Evolutionary conservation across 2,113 vertebrate genomes (phyloP), one percentile per base, ranked within the genome.

Genomic region (Hippolais icterina): DNA sequence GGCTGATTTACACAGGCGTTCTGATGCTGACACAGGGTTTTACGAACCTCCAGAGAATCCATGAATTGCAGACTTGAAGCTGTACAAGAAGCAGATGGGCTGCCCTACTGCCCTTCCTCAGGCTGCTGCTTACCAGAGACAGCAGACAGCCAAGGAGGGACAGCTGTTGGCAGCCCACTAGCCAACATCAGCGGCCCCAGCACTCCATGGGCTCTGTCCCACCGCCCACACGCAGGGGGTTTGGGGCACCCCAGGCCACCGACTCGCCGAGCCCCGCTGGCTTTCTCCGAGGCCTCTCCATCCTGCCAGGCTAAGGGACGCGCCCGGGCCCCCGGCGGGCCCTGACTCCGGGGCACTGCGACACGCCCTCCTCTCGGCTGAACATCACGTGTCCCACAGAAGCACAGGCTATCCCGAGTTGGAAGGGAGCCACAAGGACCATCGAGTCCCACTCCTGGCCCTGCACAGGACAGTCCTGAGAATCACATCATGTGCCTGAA

Each of bases 371-470:
- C 18, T 46, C 22, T 13, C 33, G 19, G 54, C 39, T 28, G 9
- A n/a, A 39, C 47, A 9, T 11, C 39, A 1, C 47, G 31, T 5
- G n/a, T 17, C 16, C 70, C 47, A 3, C 28, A 2, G 59, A 6
- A 7, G 7, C 44, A n/a, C 39, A 9, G 60, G 13, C n/a, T 19
- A 6, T 3, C 27, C 61, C n/a, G 9, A 11, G 29, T 0, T 15
- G 61, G 11, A 31, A 54, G 4, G 24, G 21, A 15, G n/a, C 9
- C 29, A 12, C 29, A 31, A 9, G 39, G 23, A 60, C 12, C 46
- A 35, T 2, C 9, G n/a, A 61, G 20, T 47, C 46, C 53, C 10
- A 1, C 39, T 66, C 53, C n/a, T 8, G n/a, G 7, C 23, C n/a
- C 53, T 31, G 47, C 61, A 41, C 11, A 47, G 9, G 24, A 41